Conservation (phyloP, 2,113 vertebrate genomes). For the Acrocephalus kingi region DNA sequence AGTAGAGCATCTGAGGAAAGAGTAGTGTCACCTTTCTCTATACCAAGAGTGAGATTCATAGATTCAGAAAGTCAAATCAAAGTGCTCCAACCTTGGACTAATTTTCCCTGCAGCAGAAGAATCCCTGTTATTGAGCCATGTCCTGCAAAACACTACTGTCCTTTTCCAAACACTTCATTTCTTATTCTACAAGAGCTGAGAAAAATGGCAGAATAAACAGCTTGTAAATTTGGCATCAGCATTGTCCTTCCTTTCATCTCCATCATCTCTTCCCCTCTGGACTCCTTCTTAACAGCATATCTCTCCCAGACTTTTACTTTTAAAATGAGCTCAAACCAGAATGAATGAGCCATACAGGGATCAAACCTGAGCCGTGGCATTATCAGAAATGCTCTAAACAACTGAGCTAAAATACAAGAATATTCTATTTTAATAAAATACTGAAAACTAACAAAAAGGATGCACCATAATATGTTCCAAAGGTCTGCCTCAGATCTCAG, state of each 20-base stretch:
- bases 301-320: background rate
- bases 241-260: background rate
- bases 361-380: background rate
- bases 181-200: background rate
- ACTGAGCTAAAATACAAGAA: background rate
- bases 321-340: background rate
- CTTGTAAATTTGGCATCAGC: background rate
- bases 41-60: background rate
- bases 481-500: background rate
- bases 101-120: background rate
- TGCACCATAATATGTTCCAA: background rate
- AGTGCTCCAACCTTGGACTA: background rate
- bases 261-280: background rate
- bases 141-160: background rate
- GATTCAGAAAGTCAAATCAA: background rate
- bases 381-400: background rate
- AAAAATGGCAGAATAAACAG: background rate
- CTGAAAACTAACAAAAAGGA: background rate
- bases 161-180: background rate
- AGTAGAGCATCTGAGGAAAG: background rate
- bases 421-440: background rate
- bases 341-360: background rate
- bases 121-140: background rate
- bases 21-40: background rate
- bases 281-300: background rate